These are phyloP conservation scores for Crocidura indochinensis DNA, from an alignment of 2,797 vertebrate species.

Conservation along the genomic window DNA sequence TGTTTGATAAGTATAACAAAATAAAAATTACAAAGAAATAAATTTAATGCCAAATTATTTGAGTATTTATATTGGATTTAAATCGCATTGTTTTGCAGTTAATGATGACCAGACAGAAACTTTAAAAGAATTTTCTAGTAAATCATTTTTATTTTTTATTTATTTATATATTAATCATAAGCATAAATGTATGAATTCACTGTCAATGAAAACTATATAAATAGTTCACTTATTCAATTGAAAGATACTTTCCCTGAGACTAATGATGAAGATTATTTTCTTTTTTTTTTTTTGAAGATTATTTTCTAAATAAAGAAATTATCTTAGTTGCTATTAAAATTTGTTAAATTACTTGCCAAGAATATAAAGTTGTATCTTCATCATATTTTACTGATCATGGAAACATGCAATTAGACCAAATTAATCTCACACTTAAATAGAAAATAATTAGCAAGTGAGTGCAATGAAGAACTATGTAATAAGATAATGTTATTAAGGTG, in stretches of 20 bases:
- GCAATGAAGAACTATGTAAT: background rate
- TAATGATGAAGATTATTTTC: background rate
- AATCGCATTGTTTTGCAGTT: background rate
- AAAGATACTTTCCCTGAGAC: slow-evolving; percentile 59
- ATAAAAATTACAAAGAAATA: slow-evolving; percentile 19
- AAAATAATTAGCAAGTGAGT: slow-evolving; percentile 58
- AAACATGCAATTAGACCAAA: slow-evolving; percentile 12
- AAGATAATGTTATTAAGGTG: too few species aligned
- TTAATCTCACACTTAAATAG: slow-evolving; percentile 23
- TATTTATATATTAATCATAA: slow-evolving; percentile 39
- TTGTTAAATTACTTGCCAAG: slow-evolving; percentile 53
- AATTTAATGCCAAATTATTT: slow-evolving; percentile 9
- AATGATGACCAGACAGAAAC: background rate
- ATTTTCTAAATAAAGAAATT: slow-evolving; percentile 80
- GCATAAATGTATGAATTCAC: slow-evolving; percentile 31
- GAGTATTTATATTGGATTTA: slow-evolving; percentile 4
- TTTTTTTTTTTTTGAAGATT: too few species aligned
- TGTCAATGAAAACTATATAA: slow-evolving; percentile 62
- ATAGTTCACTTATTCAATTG: slow-evolving; percentile 70
- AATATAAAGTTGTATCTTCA: slow-evolving; percentile 39
- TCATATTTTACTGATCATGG: slow-evolving; percentile 57
- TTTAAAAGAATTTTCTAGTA: background rate
- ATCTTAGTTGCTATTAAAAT: slow-evolving; percentile 38
- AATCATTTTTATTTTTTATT: slow-evolving; percentile 25
- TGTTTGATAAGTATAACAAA: background rate